These are phyloP conservation scores for Lanistes nyassanus DNA, from an alignment of 1,140 invertebrate genomes.

Conservation along the genomic window DNA sequence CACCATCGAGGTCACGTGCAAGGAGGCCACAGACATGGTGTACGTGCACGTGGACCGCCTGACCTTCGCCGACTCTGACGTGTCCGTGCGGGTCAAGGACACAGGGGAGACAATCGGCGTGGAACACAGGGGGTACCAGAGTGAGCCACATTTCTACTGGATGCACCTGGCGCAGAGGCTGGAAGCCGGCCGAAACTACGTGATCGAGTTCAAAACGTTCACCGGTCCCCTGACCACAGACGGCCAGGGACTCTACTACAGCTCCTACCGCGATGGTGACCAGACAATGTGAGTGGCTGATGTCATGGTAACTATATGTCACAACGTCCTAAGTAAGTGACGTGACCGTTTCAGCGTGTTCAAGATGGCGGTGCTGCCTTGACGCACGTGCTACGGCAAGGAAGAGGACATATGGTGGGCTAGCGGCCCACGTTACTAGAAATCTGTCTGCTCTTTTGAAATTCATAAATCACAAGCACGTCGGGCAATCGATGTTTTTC, in stretches of 20 bases:
- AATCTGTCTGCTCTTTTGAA: no score
- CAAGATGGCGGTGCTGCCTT: no score
- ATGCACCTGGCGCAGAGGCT: constrained; percentile 71
- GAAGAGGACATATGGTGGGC: no score
- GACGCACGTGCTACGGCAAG: no score
- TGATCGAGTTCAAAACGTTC: constrained; percentile 74
- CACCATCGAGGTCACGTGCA: constrained; percentile 73
- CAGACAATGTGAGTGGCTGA: constrained; percentile 54
- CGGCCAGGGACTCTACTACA: constrained; percentile 66
- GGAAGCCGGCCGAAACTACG: constrained; percentile 70
- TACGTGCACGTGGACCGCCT: constrained; percentile 71
- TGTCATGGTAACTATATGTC: no score
- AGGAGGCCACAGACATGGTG: constrained; percentile 73
- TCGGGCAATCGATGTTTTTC: no score
- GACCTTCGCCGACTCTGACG: constrained; percentile 5
- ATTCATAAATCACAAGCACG: no score
- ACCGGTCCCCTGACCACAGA: constrained; percentile 77
- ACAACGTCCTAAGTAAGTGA: no score
- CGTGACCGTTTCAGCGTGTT: no score
- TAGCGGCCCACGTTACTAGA: no score
- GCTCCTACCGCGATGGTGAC: constrained; percentile 49
- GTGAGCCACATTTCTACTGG: constrained; percentile 75
- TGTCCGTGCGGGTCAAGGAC: background rate
- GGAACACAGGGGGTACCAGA: constrained; percentile 65
- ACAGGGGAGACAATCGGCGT: constrained; percentile 13